Evolutionary conservation across 2,113 vertebrate species (phyloP), one percentile per base, ranked within the genome.

Genomic region (Maccullochella peelii): DNA sequence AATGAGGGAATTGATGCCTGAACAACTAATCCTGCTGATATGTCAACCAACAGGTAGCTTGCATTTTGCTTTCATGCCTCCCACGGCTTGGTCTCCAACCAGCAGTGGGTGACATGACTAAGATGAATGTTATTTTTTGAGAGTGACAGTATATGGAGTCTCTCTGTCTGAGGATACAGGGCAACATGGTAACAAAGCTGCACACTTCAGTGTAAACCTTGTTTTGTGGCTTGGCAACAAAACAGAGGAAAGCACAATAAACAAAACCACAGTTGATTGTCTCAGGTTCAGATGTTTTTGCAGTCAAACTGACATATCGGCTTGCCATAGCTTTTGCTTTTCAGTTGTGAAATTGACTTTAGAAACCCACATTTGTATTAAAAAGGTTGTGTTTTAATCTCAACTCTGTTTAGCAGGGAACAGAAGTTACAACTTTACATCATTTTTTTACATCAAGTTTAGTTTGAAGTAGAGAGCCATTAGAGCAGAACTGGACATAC

Each of bases 121-220:
- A 84, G 58, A 23, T 68, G 50, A 80, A 59, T 5, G 20, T 44
- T 23, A 20, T 66, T 49, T 23, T 25, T 52, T 27, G 16, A 58
- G 30, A 20, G 9, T 80, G 38, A 69, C 63, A n/a, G 50, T 21
- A 54, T 5, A 20, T 79, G 84, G 80, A 90, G 82, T 82, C 89
- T 82, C 23, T 82, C 15, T 87, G 89, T 90, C 88, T 85, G 71
- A 69, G 66, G 63, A 80, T 30, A 57, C 23, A 75, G 57, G 55
- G 18, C 44, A 72, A 68, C 33, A 50, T 54, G 42, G 25, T 42
- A 76, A 77, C 68, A 82, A 80, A 85, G 42, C n/a, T 23, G 63
- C 27, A 55, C 27, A 62, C 11, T 66, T 47, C 18, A 12, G 33
- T 63, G 30, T 52, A 82, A 82, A 79, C 14, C 40, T 55, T 71